Base-by-base conservation (phyloP, 37 sponge, comb jelly and placozoan genomes). In the Axinella damicornis region DNA sequence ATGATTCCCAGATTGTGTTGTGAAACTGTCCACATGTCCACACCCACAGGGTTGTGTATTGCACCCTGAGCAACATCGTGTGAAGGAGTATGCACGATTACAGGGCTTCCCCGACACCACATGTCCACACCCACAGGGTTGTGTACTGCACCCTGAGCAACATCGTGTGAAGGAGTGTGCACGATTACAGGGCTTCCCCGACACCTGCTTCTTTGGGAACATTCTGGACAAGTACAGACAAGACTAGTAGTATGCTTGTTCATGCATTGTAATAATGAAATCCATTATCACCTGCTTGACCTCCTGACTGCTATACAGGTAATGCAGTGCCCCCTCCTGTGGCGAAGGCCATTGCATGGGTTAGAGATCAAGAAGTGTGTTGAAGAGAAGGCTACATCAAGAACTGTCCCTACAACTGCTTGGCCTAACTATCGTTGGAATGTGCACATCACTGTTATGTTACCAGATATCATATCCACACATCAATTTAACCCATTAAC, bases 261-360 rank as follows among this genome's bases (percentile, higher is more conserved):
- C 28, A 24, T 31, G 5, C 53, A 28, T 25, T 11, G 5, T 73
- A 20, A 11, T 57, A 5, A 21, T 63, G 28, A 38, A 22, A 15
- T 70, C 71, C 12, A 38, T n/a, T n/a, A n/a, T n/a, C n/a, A n/a
- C n/a, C n/a, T n/a, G n/a, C n/a, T n/a, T n/a, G n/a, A n/a, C 35
- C 5, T 15, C 71, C 28, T 12, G 37, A 2, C 37, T 34, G 24
- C 27, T 31, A 20, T 74, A 9, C 57, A 94, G 95, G 97, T 24
- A 96, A 96, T 83, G 97, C 97, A 33, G 97, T 96, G 53, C 97
- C 97, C 6, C 97, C 97, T 53, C 97, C 97, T 57, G 60, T 96
- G 77, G 95, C 97, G 17, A 73, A 69, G 36, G 94, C 94, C 30
- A 94, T 96, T 69, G n/a, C n/a, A n/a, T n/a, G 97, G 94, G 2